A percentile compares a stretch with the other conserved stretches of the same genome.
Conservation (phyloP, 2,113 vertebrate genomes). For the Monarcha castaneiventris region DNA sequence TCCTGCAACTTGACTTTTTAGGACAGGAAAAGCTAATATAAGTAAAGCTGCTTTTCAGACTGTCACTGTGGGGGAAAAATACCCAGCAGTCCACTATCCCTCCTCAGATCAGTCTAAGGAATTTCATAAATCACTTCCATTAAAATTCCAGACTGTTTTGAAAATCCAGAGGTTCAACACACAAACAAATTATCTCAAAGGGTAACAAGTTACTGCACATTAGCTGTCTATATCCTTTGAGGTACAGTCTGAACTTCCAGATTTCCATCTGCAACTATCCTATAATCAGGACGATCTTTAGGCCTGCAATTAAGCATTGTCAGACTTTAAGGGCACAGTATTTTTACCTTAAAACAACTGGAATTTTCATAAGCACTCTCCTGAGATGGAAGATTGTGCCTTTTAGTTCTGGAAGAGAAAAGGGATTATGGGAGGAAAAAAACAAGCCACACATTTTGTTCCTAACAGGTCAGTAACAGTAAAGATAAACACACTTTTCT, state of each 20-base stretch:
- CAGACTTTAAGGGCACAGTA: neutral
- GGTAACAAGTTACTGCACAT: neutral
- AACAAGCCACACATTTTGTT: neutral
- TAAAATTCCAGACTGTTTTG: neutral
- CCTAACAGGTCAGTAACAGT: neutral
- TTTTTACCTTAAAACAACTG: neutral
- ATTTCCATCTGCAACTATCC: neutral
- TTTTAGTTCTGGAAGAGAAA: neutral
- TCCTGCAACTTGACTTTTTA: neutral
- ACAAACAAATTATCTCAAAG: neutral
- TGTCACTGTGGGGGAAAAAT: neutral
- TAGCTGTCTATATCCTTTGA: neutral
- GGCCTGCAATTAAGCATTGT: neutral
- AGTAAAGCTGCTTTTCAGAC: neutral
- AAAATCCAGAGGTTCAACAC: neutral
- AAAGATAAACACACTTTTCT: neutral
- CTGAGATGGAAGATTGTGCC: neutral
- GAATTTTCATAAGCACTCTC: neutral
- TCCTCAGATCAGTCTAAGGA: neutral
- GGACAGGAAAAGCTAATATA: neutral
- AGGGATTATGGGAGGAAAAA: neutral
- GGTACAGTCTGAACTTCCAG: neutral
- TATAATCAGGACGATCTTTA: neutral
- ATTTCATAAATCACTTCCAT: neutral
- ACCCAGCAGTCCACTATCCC: neutral